Evolutionary conservation across 2,797 vertebrate species (phyloP).

Genomic region (Ibycter americanus): DNA sequence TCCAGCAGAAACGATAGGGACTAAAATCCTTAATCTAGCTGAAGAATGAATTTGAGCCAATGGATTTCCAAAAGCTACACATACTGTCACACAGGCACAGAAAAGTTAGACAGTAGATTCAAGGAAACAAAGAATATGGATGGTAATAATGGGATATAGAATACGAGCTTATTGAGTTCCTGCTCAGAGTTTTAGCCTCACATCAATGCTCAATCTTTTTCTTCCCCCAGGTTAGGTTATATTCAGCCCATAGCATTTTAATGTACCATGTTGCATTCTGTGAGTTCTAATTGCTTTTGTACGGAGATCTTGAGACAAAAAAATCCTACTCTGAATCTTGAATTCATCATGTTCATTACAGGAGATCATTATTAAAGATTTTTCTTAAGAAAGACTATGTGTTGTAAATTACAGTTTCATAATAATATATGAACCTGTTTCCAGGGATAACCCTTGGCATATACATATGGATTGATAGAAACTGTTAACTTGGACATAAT

Average conservation of each 20-base stretch:
- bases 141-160: background rate
- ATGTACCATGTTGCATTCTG: slow-evolving; percentile 2
- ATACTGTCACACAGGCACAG: background rate
- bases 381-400: slow-evolving; percentile 46
- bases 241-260: slow-evolving; percentile 10
- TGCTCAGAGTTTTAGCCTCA: background rate
- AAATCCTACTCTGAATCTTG: slow-evolving; percentile 35
- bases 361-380: slow-evolving; percentile 76
- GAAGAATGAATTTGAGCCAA: background rate
- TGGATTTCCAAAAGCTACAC: background rate
- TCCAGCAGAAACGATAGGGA: background rate
- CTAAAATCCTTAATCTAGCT: background rate
- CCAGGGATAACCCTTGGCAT: slow-evolving; percentile 69
- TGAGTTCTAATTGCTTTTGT: slow-evolving; percentile 28
- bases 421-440: slow-evolving; percentile 71
- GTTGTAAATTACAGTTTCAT: slow-evolving; percentile 70
- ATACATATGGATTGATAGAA: slow-evolving; percentile 48
- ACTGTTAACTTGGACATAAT: slow-evolving; percentile 52
- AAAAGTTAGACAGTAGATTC: background rate
- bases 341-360: slow-evolving; percentile 73
- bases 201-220: background rate
- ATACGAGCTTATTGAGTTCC: background rate
- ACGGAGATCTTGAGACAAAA: slow-evolving; percentile 53
- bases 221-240: background rate
- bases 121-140: background rate